Evolutionary conservation across 2,888 invertebrate species (phyloP).

Genomic region (Archips xylosteana): DNA sequence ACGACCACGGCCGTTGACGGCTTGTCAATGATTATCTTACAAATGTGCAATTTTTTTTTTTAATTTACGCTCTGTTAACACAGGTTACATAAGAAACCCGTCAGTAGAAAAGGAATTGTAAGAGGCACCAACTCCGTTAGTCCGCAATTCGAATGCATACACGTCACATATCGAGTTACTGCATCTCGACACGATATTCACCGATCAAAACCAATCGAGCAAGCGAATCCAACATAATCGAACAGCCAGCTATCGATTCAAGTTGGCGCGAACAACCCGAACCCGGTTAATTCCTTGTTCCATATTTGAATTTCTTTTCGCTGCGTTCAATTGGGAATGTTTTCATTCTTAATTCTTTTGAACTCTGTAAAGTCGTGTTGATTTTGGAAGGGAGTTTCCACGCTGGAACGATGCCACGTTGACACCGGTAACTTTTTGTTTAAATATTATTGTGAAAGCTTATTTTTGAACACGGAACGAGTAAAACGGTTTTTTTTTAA

Average conservation of each 20-base stretch:
- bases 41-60: no score
- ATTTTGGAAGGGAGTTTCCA: conserved; percentile 30
- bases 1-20: no score
- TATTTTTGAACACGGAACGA: background rate
- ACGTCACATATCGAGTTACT: conserved; percentile 65
- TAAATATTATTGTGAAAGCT: background rate
- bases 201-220: conserved; percentile 52
- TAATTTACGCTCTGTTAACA: background rate
- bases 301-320: conserved; percentile 36
- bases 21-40: no score
- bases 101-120: conserved; percentile 12
- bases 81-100: background rate
- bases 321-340: conserved; percentile 31
- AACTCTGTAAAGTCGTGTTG: conserved; percentile 32
- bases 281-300: conserved; percentile 35
- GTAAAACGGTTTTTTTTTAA: background rate
- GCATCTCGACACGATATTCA: conserved; percentile 48
- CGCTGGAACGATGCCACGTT: conserved; percentile 8
- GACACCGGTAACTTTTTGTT: conserved; percentile 27
- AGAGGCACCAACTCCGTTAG: conserved; percentile 53
- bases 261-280: conserved; percentile 44
- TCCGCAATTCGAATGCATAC: conserved; percentile 64
- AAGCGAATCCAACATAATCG: conserved; percentile 67
- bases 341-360: conserved; percentile 40
- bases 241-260: conserved; percentile 59